Percentiles rank a stretch among this genome's conserved stretches.
These are phyloP conservation scores for Melinaea menophilus DNA, from an alignment of 2,888 invertebrate genomes.

Conservation along the genomic window DNA sequence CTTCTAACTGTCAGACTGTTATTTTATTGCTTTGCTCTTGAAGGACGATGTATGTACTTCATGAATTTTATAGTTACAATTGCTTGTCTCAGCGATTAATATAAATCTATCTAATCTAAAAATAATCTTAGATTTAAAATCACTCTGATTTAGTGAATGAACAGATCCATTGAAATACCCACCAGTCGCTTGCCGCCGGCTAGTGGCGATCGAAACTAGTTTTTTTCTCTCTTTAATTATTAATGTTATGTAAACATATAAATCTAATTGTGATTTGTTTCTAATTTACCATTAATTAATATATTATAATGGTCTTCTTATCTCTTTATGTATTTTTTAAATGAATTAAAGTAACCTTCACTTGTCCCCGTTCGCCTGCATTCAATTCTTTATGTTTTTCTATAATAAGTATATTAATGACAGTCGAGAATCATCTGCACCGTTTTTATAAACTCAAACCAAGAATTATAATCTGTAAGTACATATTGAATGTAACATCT, in stretches of 20 bases:
- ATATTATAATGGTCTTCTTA: constrained; percentile 40
- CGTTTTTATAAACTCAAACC: no score
- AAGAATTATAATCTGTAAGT: neutral
- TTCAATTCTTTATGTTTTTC: constrained; percentile 23
- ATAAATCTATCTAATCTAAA: constrained; percentile 43
- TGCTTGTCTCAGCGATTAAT: constrained; percentile 43
- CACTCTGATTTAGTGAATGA: constrained; percentile 43
- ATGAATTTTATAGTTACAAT: constrained; percentile 17
- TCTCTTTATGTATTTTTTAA: constrained; percentile 15
- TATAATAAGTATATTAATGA: no score
- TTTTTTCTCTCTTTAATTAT: constrained; percentile 44
- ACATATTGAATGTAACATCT: neutral
- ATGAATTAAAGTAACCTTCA: constrained; percentile 26
- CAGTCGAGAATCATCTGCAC: no score
- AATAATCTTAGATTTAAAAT: constrained; percentile 45
- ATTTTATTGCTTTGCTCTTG: constrained; percentile 30
- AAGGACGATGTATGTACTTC: constrained; percentile 26
- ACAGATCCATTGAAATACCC: constrained; percentile 38
- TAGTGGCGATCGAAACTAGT: constrained; percentile 39
- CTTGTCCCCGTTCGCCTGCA: constrained; percentile 18
- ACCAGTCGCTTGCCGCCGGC: constrained; percentile 41
- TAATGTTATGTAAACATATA: constrained; percentile 59
- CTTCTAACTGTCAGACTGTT: constrained; percentile 31
- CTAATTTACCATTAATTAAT: constrained; percentile 52
- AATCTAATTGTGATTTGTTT: constrained; percentile 59